Base-by-base conservation (phyloP, 2,888 invertebrate genomes). In the Unio delphinus region DNA sequence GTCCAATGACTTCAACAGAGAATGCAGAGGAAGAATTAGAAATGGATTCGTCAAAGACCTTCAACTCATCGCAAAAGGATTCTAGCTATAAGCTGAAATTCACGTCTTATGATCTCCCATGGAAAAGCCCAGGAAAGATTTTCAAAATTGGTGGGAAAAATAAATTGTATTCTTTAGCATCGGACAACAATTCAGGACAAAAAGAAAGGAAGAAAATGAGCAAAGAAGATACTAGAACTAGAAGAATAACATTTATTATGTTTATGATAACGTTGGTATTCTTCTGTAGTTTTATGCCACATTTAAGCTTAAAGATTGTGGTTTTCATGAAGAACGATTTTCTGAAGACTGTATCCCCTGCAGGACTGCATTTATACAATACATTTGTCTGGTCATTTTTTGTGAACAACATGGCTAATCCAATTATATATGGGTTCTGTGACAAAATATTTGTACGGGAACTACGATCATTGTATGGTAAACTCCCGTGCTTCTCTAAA, bases 301-400 rank as follows among this genome's bases (percentile, higher is more conserved):
- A 76, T 64, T 63, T 78, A 7, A 56, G 67, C 18, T 60, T 78
- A 26, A 70, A 74, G 20, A 71, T 76, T 3, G 62, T 66, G 17
- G 61, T 65, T 5, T 76, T 67, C 55, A 67, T 73, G 17, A 64
- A 70, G 54, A 55, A 57, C 11, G 68, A 72, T 20, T 78, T 72
- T 65, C 68, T 74, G 45, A 17, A 60, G 17, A 65, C 56, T 18
- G 69, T 75, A 72, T 64, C 72, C 1, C 73, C 67, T 62, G 66
- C 65, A 8, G 74, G 68, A 15, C 67, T 70, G 45, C 34, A 73
- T 17, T 54, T 68, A 3, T 78, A 68, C 56, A 75, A 78, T 65
- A 78, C 76, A n/a, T 66, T 78, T 20, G 61, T 78, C 26, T 76
- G 76, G 75, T 74, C 70, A 45, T 74, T 78, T 20, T 78, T 68